A percentile compares a stretch with the other conserved stretches of the same genome.
phyloP scores from a whole-genome alignment of 2,888 invertebrate species.

The Erynnis tages region DNA sequence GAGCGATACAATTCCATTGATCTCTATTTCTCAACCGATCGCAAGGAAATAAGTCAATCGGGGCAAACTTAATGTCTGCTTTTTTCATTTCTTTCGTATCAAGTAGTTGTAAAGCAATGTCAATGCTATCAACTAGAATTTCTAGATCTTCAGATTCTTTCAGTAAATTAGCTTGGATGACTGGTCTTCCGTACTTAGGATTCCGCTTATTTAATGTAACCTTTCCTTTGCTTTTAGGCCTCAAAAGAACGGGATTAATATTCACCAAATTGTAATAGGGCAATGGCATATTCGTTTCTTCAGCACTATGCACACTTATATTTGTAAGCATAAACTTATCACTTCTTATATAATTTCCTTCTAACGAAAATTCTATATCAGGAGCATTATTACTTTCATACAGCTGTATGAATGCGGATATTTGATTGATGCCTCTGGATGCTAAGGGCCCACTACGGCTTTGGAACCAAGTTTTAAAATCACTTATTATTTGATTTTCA shows the following conservation, averaged over 20 bases:
- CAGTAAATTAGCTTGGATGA: constrained; percentile 70
- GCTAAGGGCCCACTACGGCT: constrained; percentile 64
- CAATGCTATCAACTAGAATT: constrained; percentile 69
- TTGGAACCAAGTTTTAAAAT: constrained; percentile 74
- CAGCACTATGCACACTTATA: constrained; percentile 62
- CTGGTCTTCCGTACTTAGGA: constrained; percentile 71
- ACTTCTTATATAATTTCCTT: constrained; percentile 71
- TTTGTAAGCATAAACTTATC: constrained; percentile 75
- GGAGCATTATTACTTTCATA: constrained; percentile 70
- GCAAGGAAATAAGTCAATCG: constrained; percentile 71
- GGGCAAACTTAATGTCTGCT: constrained; percentile 68
- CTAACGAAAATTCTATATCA: constrained; percentile 66
- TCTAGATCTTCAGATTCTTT: constrained; percentile 72
- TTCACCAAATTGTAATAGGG: constrained; percentile 72
- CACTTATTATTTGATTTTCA: constrained; percentile 60
- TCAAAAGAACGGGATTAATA: constrained; percentile 63
- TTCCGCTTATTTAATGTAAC: constrained; percentile 69
- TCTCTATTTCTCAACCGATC: constrained; percentile 67
- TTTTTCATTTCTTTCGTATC: constrained; percentile 72
- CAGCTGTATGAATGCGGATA: constrained; percentile 71
- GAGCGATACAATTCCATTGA: constrained; percentile 75
- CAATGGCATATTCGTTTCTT: constrained; percentile 66
- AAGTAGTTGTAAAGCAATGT: constrained; percentile 70
- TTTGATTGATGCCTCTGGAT: constrained; percentile 70
- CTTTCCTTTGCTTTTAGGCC: constrained; percentile 71